Evolutionary conservation across 2,797 vertebrate species (phyloP).

Genomic region (Phoebastria nigripes): DNA sequence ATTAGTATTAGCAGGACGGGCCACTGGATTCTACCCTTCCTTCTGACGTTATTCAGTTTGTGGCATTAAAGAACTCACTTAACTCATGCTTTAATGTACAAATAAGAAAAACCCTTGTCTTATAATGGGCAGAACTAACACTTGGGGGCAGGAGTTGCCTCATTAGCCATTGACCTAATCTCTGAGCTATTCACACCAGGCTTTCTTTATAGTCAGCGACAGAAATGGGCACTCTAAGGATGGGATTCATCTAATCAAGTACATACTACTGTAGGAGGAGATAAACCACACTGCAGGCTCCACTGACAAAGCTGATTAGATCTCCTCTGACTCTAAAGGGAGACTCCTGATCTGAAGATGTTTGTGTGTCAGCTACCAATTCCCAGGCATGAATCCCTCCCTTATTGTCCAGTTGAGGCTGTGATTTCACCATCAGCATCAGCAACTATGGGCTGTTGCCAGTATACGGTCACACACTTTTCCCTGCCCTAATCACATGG

Average conservation of each 20-base stretch:
- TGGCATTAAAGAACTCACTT: background rate
- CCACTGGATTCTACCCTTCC: background rate
- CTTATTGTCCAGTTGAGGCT: background rate
- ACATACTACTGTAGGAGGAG: background rate
- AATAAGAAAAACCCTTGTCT: background rate
- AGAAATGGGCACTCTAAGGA: background rate
- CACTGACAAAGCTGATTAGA: constrained; percentile 35
- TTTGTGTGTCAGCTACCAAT: background rate
- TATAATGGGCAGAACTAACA: background rate
- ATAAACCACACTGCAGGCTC: constrained; percentile 8
- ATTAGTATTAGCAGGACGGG: background rate
- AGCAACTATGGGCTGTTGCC: background rate
- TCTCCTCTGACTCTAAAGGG: background rate
- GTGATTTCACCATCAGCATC: background rate
- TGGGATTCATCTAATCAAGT: constrained; percentile 13
- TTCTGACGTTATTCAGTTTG: background rate
- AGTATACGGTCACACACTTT: background rate
- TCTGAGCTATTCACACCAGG: background rate
- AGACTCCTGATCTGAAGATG: constrained; percentile 7
- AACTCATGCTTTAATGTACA: background rate
- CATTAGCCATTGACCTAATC: background rate
- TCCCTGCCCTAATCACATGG: background rate
- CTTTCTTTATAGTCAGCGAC: background rate
- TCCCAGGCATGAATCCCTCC: constrained; percentile 13
- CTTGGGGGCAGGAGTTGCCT: background rate